Conservation (phyloP, 1,140 invertebrate genomes). For the Anastrepha ludens region DNA sequence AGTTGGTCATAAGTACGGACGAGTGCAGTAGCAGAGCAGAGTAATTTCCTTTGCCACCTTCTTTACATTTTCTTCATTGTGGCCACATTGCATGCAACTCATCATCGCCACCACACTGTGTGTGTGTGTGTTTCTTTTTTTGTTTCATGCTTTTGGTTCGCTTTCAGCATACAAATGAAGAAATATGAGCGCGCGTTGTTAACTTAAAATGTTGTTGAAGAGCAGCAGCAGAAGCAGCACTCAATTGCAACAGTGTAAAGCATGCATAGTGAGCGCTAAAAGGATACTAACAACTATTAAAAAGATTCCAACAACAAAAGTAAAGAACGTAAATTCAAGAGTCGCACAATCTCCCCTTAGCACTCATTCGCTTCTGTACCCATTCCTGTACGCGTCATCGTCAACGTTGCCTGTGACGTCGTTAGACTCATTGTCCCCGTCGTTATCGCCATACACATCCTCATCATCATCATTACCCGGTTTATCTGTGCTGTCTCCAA, state of each 20-base stretch:
- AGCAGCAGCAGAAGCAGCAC: background rate
- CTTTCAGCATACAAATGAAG: slow-evolving; percentile 48
- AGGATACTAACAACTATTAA: background rate
- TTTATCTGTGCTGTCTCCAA: background rate
- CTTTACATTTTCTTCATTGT: background rate
- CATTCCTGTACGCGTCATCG: background rate
- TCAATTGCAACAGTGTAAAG: background rate
- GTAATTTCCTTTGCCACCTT: slow-evolving; percentile 36
- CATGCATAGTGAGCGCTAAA: slow-evolving; percentile 26
- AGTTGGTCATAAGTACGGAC: slow-evolving; percentile 7
- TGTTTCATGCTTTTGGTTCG: background rate
- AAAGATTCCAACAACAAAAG: background rate
- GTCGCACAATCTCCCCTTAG: background rate
- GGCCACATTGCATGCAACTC: slow-evolving; percentile 2
- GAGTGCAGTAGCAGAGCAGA: background rate
- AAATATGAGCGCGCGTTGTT: slow-evolving; percentile 48
- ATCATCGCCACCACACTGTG: background rate
- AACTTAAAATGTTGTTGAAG: slow-evolving; percentile 35
- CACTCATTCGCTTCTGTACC: background rate
- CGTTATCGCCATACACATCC: background rate
- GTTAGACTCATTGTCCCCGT: background rate
- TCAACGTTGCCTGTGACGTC: background rate
- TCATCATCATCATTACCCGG: slow-evolving; percentile 12
- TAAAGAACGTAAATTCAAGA: background rate
- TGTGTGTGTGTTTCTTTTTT: background rate